Evolutionary conservation across 2,113 vertebrate genomes (phyloP), one percentile per base, ranked within the genome.

Genomic region (Ptychochromis oligacanthus): DNA sequence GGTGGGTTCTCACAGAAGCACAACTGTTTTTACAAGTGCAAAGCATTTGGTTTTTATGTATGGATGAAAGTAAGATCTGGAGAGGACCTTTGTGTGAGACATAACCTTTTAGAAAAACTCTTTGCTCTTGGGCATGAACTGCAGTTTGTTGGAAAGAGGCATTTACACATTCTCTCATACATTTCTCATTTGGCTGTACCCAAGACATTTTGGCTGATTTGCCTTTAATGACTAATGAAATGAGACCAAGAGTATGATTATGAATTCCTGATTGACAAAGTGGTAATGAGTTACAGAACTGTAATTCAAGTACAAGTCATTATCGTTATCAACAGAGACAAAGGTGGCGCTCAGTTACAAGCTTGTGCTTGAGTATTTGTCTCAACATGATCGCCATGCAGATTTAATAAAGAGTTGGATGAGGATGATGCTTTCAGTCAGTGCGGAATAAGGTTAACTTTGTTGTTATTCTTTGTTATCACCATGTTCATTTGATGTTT

Each of bases 401-500:
- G 15, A 61, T 34, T 58, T 65, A 76, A 12, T 64, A 10, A 59
- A 28, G 5, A 55, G 8, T 22, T 60, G 31, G 11, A 43, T 26
- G 9, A 54, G n/a, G 18, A 43, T 40, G 31, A 17, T 20, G 15
- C 38, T 3, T 13, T n/a, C 24, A 77, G 36, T 60, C 75, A 49
- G 26, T 14, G 18, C 26, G 26, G 38, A 67, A 72, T 76, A 43
- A 77, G 49, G 57, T 64, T 82, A 67, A 55, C 57, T 60, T 62
- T 78, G 31, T 59, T 84, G 36, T 9, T 60, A n/a, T 56, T 80
- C 77, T 61, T 62, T 81, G 36, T 55, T 76, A 54, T 62, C 17
- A 15, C 10, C 7, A 4, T 34, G 38, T 36, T 40, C 13, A 38
- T 49, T 54, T 79, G 18, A 22, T 36, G 49, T 46, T 80, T 85